phyloP scores from a whole-genome alignment of 2,797 vertebrate species.

The Bradypodion ventrale region DNA sequence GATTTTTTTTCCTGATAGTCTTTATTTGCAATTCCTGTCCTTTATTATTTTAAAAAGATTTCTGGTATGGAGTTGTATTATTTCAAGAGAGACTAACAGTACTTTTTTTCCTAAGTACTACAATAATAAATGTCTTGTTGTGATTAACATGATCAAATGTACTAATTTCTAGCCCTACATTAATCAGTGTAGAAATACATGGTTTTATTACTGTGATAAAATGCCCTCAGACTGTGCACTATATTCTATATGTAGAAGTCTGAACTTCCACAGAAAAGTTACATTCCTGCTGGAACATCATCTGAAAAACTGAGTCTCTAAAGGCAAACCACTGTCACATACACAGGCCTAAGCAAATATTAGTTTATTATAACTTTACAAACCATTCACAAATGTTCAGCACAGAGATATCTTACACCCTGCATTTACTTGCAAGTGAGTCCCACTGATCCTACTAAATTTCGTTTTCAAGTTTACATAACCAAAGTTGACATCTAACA shows the following conservation, averaged over 20 bases:
- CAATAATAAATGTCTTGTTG: slow-evolving; percentile 18
- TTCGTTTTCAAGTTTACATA: slow-evolving; percentile 53
- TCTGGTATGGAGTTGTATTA: neutral
- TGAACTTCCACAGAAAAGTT: slow-evolving; percentile 52
- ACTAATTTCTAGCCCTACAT: slow-evolving; percentile 21
- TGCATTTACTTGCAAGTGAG: neutral
- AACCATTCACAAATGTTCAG: slow-evolving; percentile 50
- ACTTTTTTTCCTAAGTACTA: neutral
- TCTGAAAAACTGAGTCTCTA: slow-evolving; percentile 56
- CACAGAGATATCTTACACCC: slow-evolving; percentile 66
- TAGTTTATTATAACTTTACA: slow-evolving; percentile 52
- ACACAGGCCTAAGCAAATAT: slow-evolving; percentile 66
- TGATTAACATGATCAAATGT: slow-evolving; percentile 11
- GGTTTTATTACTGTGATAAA: neutral
- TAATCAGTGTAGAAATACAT: slow-evolving; percentile 4
- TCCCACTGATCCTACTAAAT: neutral
- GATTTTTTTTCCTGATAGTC: neutral
- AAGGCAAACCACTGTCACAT: slow-evolving; percentile 73
- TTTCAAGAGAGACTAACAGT: slow-evolving; percentile 4
- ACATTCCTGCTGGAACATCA: slow-evolving; percentile 54
- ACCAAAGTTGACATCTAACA: slow-evolving; percentile 74
- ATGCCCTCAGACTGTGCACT: neutral
- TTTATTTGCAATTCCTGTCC: neutral
- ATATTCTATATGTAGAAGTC: neutral
- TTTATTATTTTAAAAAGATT: neutral